A percentile compares a stretch with the other conserved stretches of the same genome.
Evolutionary conservation across 2,888 invertebrate genomes (phyloP).

Genomic region (Bhutanitis thaidina): DNA sequence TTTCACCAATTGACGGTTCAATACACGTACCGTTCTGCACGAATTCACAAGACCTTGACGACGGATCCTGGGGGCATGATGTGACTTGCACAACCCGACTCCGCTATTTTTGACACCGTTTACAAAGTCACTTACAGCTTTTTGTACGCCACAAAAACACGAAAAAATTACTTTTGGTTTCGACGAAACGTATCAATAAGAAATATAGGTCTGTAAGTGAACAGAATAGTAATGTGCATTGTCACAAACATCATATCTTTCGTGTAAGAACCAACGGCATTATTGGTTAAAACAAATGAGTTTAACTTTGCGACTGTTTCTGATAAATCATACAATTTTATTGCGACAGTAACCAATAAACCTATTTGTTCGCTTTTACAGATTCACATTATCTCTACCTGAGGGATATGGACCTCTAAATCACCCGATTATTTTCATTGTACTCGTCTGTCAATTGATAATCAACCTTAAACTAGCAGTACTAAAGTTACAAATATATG

Average conservation of each 20-base stretch:
- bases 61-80: conserved; percentile 61
- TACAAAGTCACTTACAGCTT: conserved; percentile 22
- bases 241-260: conserved; percentile 29
- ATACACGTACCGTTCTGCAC: conserved; percentile 64
- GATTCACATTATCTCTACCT: conserved; percentile 66
- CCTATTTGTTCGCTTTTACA: conserved; percentile 66
- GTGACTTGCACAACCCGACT: conserved; percentile 68
- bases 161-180: conserved; percentile 20
- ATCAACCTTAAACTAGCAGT: conserved; percentile 27
- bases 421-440: conserved; percentile 64
- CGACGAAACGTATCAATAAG: conserved; percentile 7
- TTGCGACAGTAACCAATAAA: conserved; percentile 68
- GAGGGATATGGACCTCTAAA: conserved; percentile 67
- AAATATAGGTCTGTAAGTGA: conserved; percentile 8
- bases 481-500: conserved; percentile 26
- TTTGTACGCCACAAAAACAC: conserved; percentile 13
- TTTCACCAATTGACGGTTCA: conserved; percentile 30
- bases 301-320: conserved; percentile 37
- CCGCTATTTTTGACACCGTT: conserved; percentile 52
- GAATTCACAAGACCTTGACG: conserved; percentile 59
- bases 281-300: conserved; percentile 38
- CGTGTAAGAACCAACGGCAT: conserved; percentile 37
- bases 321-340: conserved; percentile 66
- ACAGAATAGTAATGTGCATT: conserved; percentile 7
- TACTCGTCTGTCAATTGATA: conserved; percentile 28